Evolutionary conservation across 2,888 invertebrate species (phyloP), one percentile per base, ranked within the genome.

Genomic region (Boloria euphrosyne): DNA sequence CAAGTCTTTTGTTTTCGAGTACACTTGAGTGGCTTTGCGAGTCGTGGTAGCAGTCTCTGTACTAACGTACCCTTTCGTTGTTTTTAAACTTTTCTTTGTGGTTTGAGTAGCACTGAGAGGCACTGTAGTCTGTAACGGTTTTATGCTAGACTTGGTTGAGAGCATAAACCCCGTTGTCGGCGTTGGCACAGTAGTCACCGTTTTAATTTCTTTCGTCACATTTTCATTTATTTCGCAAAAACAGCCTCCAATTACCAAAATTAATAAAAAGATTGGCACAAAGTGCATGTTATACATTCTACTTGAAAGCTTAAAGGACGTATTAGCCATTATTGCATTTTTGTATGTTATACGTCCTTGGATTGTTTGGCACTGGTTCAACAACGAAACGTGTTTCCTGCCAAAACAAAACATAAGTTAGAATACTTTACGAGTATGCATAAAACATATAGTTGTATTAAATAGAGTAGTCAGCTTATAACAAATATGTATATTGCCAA

Each of bases 21-120:
- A 80, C 77, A 79, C 84, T 84, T 78, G 82, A 78, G 82, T 82
- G 80, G 85, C 84, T 84, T 80, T 78, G 77, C 77, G 82, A 73
- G 79, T 76, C 66, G 80, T 80, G 67, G 86, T 78, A 70, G 85
- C 75, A 76, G 80, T 82, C 81, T 83, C 85, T 58, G 83, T 85
- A 72, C 80, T 76, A 73, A 76, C 76, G 73, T 80, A 78, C 72
- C 79, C 82, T 80, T 86, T 91, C 84, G 85, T 90, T 83, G 81
- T 81, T 80, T 81, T 84, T 79, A 82, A 83, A 77, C 75, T 84
- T 76, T 80, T 81, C 77, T 89, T 89, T 85, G 87, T 86, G 71
- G 82, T 83, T 78, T 83, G 80, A 81, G 84, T 78, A 75, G 79
- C 80, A 71, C 82, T 80, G 74, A 82, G 76, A 73, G 80, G 79